Conservation (phyloP, 1,140 invertebrate genomes). For the Caligus rogercresseyi region DNA sequence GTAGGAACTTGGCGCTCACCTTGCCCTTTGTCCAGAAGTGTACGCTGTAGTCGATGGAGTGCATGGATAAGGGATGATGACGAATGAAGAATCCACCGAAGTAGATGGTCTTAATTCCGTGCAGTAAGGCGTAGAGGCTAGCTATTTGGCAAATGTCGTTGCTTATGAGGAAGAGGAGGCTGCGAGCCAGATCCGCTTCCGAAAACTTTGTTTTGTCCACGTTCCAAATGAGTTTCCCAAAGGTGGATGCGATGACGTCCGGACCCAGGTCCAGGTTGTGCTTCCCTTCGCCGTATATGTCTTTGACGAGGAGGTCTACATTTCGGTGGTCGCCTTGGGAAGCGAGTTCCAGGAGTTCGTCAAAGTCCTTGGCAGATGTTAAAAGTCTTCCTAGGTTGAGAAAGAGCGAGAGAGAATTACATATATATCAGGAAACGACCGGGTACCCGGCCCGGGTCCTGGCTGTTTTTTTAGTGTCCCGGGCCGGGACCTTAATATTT, state of each 20-base stretch:
- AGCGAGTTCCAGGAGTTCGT: slow-evolving; percentile 49
- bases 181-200: slow-evolving; percentile 48
- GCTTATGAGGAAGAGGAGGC: slow-evolving; percentile 50
- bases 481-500: too few relatives aligned
- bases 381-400: not conserved
- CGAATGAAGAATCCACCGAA: slow-evolving; percentile 45
- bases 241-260: slow-evolving; percentile 55
- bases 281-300: slow-evolving; percentile 52
- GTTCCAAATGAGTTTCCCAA: slow-evolving; percentile 44
- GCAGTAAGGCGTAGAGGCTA: slow-evolving; percentile 47
- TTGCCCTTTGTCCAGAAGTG: slow-evolving; percentile 56
- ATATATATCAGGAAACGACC: too few relatives aligned
- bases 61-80: slow-evolving; percentile 55
- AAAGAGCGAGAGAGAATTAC: not conserved
- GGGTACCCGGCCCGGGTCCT: too few relatives aligned
- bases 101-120: slow-evolving; percentile 37
- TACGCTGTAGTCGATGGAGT: slow-evolving; percentile 50
- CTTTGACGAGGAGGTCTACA: slow-evolving; percentile 53
- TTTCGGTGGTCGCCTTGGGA: slow-evolving; percentile 51
- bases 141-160: slow-evolving; percentile 61
- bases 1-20: slow-evolving; percentile 48
- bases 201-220: slow-evolving; percentile 14
- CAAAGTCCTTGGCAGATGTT: slow-evolving; percentile 39
- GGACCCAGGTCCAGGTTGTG: slow-evolving; percentile 38
- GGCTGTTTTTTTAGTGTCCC: too few relatives aligned